Conservation (phyloP, 92 coral and sea anemone genomes). For the Epizoanthus illoricatus region DNA sequence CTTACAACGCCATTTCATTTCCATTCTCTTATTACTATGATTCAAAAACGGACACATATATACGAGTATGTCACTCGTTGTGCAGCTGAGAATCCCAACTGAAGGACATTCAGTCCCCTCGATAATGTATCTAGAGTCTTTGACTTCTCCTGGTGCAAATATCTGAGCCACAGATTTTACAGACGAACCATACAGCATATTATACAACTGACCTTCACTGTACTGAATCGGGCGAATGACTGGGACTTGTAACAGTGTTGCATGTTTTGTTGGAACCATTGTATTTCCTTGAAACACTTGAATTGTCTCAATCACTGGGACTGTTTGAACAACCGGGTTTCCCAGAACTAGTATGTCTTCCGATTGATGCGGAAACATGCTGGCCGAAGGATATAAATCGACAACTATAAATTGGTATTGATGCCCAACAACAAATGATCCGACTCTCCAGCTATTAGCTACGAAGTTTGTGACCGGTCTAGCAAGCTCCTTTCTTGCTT, state of each 20-base stretch:
- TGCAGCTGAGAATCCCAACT: conserved; percentile 25
- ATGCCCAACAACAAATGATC: conserved; percentile 16
- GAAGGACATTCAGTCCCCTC: conserved; percentile 32
- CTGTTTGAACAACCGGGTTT: conserved; percentile 6
- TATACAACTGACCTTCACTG: conserved; percentile 10
- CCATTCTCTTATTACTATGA: not conserved
- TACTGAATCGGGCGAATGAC: not conserved
- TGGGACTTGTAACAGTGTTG: not conserved
- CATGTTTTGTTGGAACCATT: not conserved
- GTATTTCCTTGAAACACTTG: not conserved
- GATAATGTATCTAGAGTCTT: not conserved
- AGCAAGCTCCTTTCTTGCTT: conserved; percentile 16
- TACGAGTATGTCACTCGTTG: not conserved
- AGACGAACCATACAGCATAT: conserved; percentile 12
- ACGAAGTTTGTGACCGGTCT: conserved; percentile 33
- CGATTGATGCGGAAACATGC: conserved; percentile 16
- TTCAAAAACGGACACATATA: not conserved
- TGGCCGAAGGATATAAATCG: conserved; percentile 6
- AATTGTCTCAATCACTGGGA: conserved; percentile 17
- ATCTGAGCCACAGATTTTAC: conserved; percentile 7
- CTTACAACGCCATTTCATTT: conserved; percentile 28
- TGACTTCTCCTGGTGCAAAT: conserved; percentile 18
- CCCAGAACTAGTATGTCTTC: conserved; percentile 18
- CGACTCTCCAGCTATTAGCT: conserved; percentile 19
- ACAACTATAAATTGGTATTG: conserved; percentile 31